Evolutionary conservation across 2,113 vertebrate genomes (phyloP).

Genomic region (Geothlypis trichas): DNA sequence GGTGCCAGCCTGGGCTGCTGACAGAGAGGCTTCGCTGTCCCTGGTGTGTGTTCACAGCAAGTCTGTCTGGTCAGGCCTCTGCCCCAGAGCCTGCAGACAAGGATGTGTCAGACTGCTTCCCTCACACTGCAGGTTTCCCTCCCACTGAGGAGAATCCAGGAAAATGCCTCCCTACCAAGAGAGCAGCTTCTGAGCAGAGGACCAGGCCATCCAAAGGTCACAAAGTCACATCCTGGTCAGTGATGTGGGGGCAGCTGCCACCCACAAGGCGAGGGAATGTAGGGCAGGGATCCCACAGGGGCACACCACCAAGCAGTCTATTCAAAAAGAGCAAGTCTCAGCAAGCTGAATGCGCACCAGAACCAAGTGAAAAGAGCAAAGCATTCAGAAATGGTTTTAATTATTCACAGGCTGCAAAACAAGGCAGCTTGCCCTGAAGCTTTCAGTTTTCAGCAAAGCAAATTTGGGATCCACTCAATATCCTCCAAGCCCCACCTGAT

Average conservation of each 20-base stretch:
- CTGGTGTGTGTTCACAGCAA: rapidly evolving
- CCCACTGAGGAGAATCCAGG: not conserved
- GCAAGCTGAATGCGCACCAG: not conserved
- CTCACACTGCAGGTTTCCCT: not conserved
- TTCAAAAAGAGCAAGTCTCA: slow-evolving; percentile 17
- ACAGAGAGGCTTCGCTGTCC: rapidly evolving
- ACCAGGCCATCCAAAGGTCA: not conserved
- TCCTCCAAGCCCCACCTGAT: not conserved
- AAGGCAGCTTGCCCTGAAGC: slow-evolving; percentile 8
- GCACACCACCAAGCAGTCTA: not conserved
- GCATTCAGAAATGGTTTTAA: slow-evolving; percentile 38
- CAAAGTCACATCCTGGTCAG: not conserved
- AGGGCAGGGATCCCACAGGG: not conserved
- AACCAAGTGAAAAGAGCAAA: not conserved
- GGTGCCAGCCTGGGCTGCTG: not conserved
- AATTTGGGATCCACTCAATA: not conserved
- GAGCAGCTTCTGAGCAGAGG: not conserved
- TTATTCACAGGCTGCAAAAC: slow-evolving; percentile 43
- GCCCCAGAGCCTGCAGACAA: not conserved
- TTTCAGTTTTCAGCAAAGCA: not conserved
- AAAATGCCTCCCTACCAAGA: not conserved
- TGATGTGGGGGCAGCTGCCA: not conserved
- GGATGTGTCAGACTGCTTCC: not conserved
- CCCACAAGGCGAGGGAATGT: not conserved
- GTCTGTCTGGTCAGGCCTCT: not conserved